Evolutionary conservation across 2,888 invertebrate genomes (phyloP).

Genomic region (Tiliacea aurago): DNA sequence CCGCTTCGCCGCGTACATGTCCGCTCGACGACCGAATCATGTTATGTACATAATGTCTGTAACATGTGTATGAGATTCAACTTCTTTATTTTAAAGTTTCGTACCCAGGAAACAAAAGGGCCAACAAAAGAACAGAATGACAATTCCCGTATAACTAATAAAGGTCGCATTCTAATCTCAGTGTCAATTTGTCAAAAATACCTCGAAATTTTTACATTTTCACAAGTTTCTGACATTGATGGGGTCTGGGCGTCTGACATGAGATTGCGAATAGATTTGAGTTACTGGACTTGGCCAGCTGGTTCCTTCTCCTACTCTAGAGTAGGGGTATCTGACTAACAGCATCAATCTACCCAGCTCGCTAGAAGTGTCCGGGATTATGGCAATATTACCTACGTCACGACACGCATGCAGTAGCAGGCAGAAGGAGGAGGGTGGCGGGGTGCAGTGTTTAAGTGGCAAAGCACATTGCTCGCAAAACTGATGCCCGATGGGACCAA

Average conservation of each 20-base stretch:
- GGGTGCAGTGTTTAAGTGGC: too few relatives aligned
- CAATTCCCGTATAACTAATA: background rate
- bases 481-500: too few relatives aligned
- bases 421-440: too few relatives aligned
- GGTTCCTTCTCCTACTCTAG: background rate
- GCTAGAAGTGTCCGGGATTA: background rate
- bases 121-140: background rate
- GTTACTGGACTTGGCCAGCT: background rate
- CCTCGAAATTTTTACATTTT: background rate
- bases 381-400: background rate
- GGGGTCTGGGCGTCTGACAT: background rate
- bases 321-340: background rate
- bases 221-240: too few relatives aligned
- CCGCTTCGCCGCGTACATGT: conserved; percentile 46
- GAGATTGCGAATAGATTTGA: background rate
- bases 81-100: background rate
- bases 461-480: too few relatives aligned
- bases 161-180: background rate
- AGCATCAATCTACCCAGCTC: background rate
- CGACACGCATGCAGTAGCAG: too few relatives aligned
- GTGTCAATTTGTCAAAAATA: background rate
- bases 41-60: conserved; percentile 17
- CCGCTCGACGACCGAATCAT: conserved; percentile 15
- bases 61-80: conserved; percentile 20
- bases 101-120: background rate